A percentile compares a stretch with the other conserved stretches of the same genome.
phyloP scores from a whole-genome alignment of 2,888 invertebrate genomes.

The Unio pictorum region DNA sequence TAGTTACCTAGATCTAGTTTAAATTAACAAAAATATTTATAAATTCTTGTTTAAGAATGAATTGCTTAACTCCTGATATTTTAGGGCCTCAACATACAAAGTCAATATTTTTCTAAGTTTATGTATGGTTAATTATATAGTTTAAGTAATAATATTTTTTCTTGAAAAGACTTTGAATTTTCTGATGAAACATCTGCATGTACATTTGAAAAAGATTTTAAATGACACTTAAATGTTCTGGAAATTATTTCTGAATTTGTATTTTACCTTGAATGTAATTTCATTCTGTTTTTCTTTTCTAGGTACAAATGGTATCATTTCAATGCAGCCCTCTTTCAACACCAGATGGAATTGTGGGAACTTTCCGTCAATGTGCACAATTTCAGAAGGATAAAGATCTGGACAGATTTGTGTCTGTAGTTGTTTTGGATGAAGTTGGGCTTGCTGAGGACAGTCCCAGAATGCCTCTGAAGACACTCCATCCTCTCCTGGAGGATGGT shows the following conservation, averaged over 20 bases:
- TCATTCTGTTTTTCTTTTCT: slow-evolving; percentile 3
- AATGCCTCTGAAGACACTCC: slow-evolving; percentile 69
- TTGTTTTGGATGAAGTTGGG: slow-evolving; percentile 68
- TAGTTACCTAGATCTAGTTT: too few relatives aligned
- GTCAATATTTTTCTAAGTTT: too few relatives aligned
- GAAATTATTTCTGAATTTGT: not conserved
- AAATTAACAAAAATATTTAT: too few relatives aligned
- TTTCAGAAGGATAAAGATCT: slow-evolving; percentile 63
- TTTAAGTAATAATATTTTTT: too few relatives aligned
- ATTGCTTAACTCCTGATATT: too few relatives aligned
- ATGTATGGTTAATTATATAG: too few relatives aligned
- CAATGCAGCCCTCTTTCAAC: slow-evolving; percentile 67
- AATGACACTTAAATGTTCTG: not conserved
- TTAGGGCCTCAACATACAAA: too few relatives aligned
- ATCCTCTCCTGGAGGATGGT: slow-evolving; percentile 67
- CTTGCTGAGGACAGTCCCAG: slow-evolving; percentile 66
- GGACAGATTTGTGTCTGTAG: slow-evolving; percentile 61
- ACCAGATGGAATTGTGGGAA: slow-evolving; percentile 64
- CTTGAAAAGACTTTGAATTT: too few relatives aligned
- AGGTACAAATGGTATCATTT: slow-evolving; percentile 68
- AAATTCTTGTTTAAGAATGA: too few relatives aligned
- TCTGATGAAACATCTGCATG: too few relatives aligned
- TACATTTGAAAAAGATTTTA: too few relatives aligned
- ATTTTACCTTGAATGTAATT: not conserved
- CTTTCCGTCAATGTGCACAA: slow-evolving; percentile 63